A percentile compares a stretch with the other conserved stretches of the same genome.
phyloP scores from a whole-genome alignment of 1,140 invertebrate species.

The Manduca sexta region DNA sequence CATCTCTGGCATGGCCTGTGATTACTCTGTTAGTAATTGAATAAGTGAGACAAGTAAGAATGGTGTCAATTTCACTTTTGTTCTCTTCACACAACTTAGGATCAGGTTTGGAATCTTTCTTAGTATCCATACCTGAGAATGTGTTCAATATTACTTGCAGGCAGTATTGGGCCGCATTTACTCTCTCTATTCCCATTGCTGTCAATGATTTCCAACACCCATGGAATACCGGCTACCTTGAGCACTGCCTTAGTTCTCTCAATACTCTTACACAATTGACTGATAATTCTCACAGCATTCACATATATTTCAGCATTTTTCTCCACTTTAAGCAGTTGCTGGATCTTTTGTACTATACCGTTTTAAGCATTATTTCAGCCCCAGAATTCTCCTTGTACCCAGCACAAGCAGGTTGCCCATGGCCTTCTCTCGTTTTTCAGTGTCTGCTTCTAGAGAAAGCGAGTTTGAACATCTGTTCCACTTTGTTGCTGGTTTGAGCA shows the following conservation, averaged over 20 bases:
- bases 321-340: conserved; percentile 82
- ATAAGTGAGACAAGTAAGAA: conserved; percentile 86
- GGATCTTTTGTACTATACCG: conserved; percentile 79
- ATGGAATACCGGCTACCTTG: conserved; percentile 85
- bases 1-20: conserved; percentile 87
- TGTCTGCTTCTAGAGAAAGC: conserved; percentile 79
- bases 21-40: conserved; percentile 88
- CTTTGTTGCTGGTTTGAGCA: conserved; percentile 84
- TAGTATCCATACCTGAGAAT: conserved; percentile 86
- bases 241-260: conserved; percentile 80
- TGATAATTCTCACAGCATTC: conserved; percentile 80
- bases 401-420: conserved; percentile 95
- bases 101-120: conserved; percentile 83
- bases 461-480: conserved; percentile 86
- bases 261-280: conserved; percentile 82
- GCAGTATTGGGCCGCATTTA: conserved; percentile 88
- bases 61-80: conserved; percentile 86
- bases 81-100: conserved; percentile 81
- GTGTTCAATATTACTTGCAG: conserved; percentile 85
- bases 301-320: conserved; percentile 82
- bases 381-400: conserved; percentile 89
- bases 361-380: conserved; percentile 82
- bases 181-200: conserved; percentile 80
- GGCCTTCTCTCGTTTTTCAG: conserved; percentile 87
- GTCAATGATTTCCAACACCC: conserved; percentile 89